Conservation (phyloP, 2,113 vertebrate species). For the Dasyornis broadbenti region DNA sequence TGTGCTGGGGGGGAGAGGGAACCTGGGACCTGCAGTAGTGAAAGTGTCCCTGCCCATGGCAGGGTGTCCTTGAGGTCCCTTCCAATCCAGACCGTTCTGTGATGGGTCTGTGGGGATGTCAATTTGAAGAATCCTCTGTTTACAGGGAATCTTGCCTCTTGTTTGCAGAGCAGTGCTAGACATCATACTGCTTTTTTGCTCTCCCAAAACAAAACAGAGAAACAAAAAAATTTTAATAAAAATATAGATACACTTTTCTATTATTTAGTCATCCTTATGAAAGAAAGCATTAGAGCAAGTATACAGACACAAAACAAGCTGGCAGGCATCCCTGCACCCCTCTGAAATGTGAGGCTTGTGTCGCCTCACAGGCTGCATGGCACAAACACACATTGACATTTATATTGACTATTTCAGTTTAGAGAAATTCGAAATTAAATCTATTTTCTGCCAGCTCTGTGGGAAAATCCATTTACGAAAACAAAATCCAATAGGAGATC, state of each 20-base stretch:
- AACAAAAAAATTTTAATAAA: not conserved
- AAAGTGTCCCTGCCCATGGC: not conserved
- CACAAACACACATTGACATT: slow-evolving; percentile 30
- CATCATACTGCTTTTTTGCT: not conserved
- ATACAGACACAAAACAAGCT: not conserved
- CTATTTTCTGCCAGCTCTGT: slow-evolving; percentile 61
- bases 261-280: not conserved
- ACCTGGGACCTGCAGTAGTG: not conserved
- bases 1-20: not conserved
- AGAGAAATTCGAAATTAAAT: slow-evolving; percentile 72
- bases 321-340: not conserved
- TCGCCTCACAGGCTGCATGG: not conserved
- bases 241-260: not conserved
- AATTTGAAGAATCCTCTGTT: not conserved
- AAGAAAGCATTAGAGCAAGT: not conserved
- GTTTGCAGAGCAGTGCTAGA: not conserved
- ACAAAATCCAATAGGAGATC: slow-evolving; percentile 70
- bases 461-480: slow-evolving; percentile 72
- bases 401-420: slow-evolving; percentile 66
- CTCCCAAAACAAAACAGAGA: accelerated
- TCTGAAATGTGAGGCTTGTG: not conserved
- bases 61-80: not conserved
- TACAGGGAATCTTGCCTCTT: not conserved
- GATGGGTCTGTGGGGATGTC: not conserved
- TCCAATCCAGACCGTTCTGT: not conserved